Conservation (phyloP, 2,797 vertebrate species). For the Smutsia temminckii region DNA sequence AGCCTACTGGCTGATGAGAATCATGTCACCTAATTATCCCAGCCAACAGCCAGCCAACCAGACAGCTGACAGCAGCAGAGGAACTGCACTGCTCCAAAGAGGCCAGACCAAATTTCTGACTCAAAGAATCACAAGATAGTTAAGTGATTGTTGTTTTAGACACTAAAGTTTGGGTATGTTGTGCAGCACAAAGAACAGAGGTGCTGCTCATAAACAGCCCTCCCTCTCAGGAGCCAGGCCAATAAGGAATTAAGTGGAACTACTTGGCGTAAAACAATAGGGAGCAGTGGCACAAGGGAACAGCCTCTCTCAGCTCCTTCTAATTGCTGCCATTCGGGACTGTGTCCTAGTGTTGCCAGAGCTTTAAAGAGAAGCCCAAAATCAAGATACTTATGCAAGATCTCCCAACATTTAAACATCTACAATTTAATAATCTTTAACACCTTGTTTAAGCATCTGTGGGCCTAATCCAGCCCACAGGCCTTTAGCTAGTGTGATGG, state of each 20-base stretch:
- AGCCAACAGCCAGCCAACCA: neutral
- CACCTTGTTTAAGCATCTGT: neutral
- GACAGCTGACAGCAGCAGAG: neutral
- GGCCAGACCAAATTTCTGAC: neutral
- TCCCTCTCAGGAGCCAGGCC: neutral
- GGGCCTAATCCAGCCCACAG: neutral
- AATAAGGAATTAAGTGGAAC: neutral
- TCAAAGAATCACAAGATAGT: neutral
- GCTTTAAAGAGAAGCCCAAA: neutral
- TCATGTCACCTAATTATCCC: neutral
- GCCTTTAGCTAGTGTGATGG: neutral
- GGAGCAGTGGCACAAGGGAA: neutral
- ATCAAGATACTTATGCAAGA: neutral
- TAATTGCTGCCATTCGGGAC: neutral
- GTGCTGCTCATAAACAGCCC: neutral
- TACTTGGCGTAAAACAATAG: neutral
- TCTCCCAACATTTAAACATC: neutral
- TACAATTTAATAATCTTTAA: neutral
- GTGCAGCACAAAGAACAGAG: neutral
- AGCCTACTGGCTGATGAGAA: neutral
- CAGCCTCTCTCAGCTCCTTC: neutral
- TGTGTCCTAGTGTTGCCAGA: neutral
- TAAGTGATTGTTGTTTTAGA: neutral
- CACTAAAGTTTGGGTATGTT: neutral
- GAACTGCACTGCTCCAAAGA: neutral